Evolutionary conservation across 2,797 vertebrate species (phyloP).

Genomic region (Mormyrus hasselquistii): DNA sequence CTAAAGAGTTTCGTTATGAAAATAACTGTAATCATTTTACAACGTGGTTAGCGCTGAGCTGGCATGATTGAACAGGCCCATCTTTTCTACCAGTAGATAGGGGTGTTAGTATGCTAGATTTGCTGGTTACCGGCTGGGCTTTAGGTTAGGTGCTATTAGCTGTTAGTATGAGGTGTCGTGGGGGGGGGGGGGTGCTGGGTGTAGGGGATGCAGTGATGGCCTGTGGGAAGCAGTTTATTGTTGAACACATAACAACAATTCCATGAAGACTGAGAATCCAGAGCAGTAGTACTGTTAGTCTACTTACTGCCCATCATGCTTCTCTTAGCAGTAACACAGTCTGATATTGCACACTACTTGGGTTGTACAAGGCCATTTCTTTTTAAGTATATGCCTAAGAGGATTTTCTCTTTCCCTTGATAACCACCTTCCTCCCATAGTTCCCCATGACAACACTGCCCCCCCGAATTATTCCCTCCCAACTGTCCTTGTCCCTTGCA

Average conservation of each 20-base stretch:
- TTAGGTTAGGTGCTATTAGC: background rate
- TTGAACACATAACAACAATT: conserved; percentile 28
- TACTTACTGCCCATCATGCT: background rate
- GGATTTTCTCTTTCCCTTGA: conserved; percentile 43
- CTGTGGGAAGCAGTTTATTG: conserved; percentile 9
- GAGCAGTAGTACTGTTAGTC: background rate
- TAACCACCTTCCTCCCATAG: background rate
- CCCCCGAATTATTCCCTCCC: background rate
- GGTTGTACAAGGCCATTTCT: conserved; percentile 50
- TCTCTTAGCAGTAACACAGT: conserved; percentile 34
- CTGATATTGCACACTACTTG: conserved; percentile 51
- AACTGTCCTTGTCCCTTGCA: background rate
- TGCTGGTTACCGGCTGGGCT: background rate
- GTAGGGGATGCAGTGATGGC: background rate
- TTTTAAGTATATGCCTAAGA: conserved; percentile 61
- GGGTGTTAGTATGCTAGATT: background rate
- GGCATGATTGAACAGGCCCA: background rate
- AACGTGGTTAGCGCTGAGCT: background rate
- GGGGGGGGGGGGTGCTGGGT: background rate
- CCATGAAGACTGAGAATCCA: conserved; percentile 21
- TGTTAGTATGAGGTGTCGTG: background rate
- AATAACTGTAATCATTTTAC: background rate
- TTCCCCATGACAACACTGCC: background rate
- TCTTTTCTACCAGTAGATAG: background rate
- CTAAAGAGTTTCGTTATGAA: background rate